These are phyloP conservation scores for Avahi laniger DNA, from an alignment of 2,797 vertebrate genomes.

Conservation along the genomic window DNA sequence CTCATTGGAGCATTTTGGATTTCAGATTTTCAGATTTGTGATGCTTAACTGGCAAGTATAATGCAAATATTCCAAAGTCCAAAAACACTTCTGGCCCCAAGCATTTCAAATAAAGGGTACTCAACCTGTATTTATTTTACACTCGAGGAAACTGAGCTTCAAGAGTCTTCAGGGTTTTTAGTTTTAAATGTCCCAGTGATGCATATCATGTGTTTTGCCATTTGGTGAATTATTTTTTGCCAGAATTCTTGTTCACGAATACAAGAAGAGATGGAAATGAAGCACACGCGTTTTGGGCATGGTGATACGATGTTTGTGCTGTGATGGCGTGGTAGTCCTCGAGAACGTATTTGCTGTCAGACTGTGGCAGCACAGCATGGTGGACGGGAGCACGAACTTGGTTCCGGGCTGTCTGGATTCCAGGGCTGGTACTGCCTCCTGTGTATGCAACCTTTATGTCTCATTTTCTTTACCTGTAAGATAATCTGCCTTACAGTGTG, in stretches of 20 bases:
- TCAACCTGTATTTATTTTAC: background rate
- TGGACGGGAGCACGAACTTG: background rate
- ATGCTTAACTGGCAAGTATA: background rate
- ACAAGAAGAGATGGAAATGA: background rate
- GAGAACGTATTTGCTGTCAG: background rate
- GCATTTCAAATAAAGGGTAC: background rate
- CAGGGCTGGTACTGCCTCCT: background rate
- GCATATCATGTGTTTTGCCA: too few relatives aligned
- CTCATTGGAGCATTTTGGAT: background rate
- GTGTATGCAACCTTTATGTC: background rate
- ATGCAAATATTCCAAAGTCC: background rate
- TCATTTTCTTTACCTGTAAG: background rate
- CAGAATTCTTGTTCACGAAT: background rate
- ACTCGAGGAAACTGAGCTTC: background rate
- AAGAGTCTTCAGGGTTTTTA: background rate
- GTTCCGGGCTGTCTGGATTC: background rate
- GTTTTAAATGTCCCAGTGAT: background rate
- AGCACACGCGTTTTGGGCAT: background rate
- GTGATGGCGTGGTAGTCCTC: background rate
- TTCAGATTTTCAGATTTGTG: background rate
- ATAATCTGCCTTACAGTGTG: background rate
- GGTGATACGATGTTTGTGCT: too few relatives aligned
- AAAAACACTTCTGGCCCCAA: background rate
- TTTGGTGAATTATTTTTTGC: background rate
- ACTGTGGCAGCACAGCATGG: background rate